Conservation (phyloP, 2,888 invertebrate genomes). For the Dioctria linearis region DNA sequence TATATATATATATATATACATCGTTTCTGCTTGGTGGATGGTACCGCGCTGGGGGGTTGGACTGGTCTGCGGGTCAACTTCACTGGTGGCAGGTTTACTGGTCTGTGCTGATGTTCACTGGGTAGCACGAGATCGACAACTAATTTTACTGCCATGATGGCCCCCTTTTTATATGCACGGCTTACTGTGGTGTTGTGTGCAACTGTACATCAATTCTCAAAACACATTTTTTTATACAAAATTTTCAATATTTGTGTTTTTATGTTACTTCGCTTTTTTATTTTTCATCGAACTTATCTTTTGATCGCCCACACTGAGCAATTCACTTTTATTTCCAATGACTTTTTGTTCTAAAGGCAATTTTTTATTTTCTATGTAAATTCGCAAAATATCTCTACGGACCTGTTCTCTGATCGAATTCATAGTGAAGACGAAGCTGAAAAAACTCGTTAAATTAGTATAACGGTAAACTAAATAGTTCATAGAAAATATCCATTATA, state of each 20-base stretch:
- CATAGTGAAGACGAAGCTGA: neutral
- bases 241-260: neutral
- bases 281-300: neutral
- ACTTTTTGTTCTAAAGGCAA: too few relatives aligned
- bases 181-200: neutral
- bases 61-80: too few relatives aligned
- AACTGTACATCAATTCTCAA: neutral
- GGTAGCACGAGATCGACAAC: too few relatives aligned
- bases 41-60: too few relatives aligned
- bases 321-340: too few relatives aligned
- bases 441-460: neutral
- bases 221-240: neutral
- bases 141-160: too few relatives aligned
- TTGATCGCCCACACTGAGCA: neutral
- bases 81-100: too few relatives aligned
- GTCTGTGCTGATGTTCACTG: too few relatives aligned
- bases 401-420: slow-evolving; percentile 1
- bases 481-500: neutral
- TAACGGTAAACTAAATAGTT: neutral
- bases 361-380: neutral
- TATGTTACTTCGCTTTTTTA: neutral
- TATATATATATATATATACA: too few relatives aligned
- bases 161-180: too few relatives aligned
- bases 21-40: too few relatives aligned
- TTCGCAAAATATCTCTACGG: neutral